Evolutionary conservation across 2,113 vertebrate species (phyloP), one percentile per base, ranked within the genome.

Genomic region (Menura novaehollandiae): DNA sequence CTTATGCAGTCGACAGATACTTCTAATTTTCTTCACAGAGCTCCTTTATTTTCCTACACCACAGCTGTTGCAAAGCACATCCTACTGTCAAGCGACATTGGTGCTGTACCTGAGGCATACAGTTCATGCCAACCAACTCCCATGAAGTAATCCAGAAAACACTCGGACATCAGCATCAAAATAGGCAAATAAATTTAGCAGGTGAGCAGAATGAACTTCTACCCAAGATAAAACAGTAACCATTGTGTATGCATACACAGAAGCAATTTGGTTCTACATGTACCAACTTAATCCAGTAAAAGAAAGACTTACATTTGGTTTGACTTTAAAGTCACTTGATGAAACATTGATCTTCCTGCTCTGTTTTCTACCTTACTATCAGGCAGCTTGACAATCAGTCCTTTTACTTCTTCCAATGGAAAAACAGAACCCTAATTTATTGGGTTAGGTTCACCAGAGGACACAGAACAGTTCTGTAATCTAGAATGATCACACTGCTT

Each of bases 381-480:
- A 81, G 43, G 60, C 58, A 91, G 86, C 80, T 84, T 87, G 87
- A 93, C 76, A 97, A 88, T 55, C 55, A 91, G 88, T 56, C 93
- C 88, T 85, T 95, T 95, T 96, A 97, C 80, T 97, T 95, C 96
- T 95, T 95, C 95, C 87, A 94, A 87, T 97, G 93, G 93, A 96
- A 96, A 77, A 97, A 95, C 82, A 94, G 92, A 87, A 92, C 93
- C 94, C 75, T 97, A 96, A 96, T 96, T 95, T 97, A 97, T 93
- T 64, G 69, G 95, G 91, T 89, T 90, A 73, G 69, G 97, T 96
- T 98, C 97, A 97, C 84, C 91, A 91, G 88, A 98, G 97, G 97
- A 97, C 97, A 97, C 59, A 67, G 20, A 83, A 95, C 83, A 93
- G 94, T 86, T 96, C 88, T 53, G 73, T 72, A 71, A 84, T 89